phyloP scores from a whole-genome alignment of 1,140 invertebrate genomes.

The Globodera rostochiensis region DNA sequence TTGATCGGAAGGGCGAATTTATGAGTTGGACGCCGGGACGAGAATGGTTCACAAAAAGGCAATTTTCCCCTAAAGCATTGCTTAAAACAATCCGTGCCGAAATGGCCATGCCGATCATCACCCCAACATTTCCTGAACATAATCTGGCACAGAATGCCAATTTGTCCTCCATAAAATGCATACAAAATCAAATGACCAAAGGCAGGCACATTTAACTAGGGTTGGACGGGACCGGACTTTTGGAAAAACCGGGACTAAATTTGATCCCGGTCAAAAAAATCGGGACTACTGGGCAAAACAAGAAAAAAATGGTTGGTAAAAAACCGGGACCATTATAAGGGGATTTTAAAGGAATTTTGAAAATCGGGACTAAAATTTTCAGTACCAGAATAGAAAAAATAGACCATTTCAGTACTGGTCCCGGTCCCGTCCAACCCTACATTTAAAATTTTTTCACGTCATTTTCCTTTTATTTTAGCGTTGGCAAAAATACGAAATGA shows the following conservation, averaged over 20 bases:
- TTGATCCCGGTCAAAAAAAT: too few relatives aligned
- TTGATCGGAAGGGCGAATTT: background rate
- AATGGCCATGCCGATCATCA: background rate
- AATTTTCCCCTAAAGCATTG: background rate
- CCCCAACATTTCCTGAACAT: background rate
- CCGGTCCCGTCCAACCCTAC: too few relatives aligned
- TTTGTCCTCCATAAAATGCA: background rate
- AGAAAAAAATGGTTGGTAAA: too few relatives aligned
- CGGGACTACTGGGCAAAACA: too few relatives aligned
- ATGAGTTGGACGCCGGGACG: constrained; percentile 1
- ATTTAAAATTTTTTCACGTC: background rate
- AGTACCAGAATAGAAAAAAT: too few relatives aligned
- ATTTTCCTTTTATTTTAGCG: background rate
- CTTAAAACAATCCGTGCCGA: background rate
- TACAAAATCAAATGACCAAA: background rate
- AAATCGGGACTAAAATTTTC: too few relatives aligned
- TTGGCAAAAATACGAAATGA: background rate
- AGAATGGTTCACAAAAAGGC: background rate
- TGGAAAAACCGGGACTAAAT: too few relatives aligned
- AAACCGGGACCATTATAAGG: too few relatives aligned
- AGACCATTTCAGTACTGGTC: too few relatives aligned
- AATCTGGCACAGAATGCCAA: background rate
- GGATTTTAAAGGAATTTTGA: too few relatives aligned
- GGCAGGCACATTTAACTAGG: background rate
- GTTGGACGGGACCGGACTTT: too few relatives aligned